Base-by-base conservation (phyloP, 2,888 invertebrate species). In the Tryphoninae sp. region DNA sequence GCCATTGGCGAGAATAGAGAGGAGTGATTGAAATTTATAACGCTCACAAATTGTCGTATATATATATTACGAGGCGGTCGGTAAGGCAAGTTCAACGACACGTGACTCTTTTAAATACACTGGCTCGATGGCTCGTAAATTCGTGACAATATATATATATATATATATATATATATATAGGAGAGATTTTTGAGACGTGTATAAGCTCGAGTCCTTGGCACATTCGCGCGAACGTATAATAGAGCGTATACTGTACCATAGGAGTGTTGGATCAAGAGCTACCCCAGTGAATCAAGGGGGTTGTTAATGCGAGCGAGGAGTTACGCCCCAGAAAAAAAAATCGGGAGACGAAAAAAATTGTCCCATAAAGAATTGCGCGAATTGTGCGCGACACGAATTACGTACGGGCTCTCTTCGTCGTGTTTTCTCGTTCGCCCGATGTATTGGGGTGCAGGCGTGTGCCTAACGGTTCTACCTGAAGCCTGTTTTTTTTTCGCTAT, bases 381-480 rank as follows among this genome's bases (percentile, higher is more conserved):
- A 75, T 64, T 73, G 73, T 73, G 42, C 67, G 58, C 78, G 72
- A 74, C 71, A 73, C 33, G 62, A 82, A 83, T 77, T 77, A 67
- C 42, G 53, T 59, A 68, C 67, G 55, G 64, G 58, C 49, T 67
- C 64, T 72, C 71, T 33, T 69, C 61, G 33, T 72, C 33, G 33
- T 33, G 33, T 61, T 68, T 53, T 69, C 71, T 78, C 49, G 23
- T 61, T 61, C 45, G 49, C 67, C 33, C 33, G 45, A 58, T 69
- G n/a, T 61, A 61, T 33, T 55, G 45, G 45, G 61, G 55, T 51
- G 59, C 65, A 73, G 64, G 62, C 78, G 80, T 79, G 75, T 79
- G 75, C 73, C 72, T 87, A 88, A 88, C 88, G 89, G 89, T 88
- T 87, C 86, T 89, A 89, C 89, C 88, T 89, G 88, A 83, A 84